Base-by-base conservation (phyloP, 2,888 invertebrate genomes). In the Piscicola geometra region DNA sequence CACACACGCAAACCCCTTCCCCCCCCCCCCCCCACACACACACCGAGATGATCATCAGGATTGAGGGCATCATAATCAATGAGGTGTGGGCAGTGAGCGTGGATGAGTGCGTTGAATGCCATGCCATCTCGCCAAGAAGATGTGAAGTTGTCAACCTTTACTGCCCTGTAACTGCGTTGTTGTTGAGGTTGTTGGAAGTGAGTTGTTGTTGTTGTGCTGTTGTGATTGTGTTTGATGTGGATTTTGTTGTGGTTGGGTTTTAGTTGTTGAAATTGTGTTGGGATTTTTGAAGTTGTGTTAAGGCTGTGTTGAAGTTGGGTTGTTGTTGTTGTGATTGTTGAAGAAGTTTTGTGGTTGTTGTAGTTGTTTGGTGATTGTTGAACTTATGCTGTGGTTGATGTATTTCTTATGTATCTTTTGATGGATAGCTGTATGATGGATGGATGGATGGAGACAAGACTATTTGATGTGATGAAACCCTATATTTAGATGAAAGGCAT, bases 101-200 rank as follows among this genome's bases (percentile, higher is more conserved):
- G 98, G 82, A 99, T 98, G 78, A 99, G 91, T 1, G 98, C 98
- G 86, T 97, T 98, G 89, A 99, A 99, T 64, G 94, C 99, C 80
- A 99, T 89, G 9, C 98, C 98, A 79, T 91, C 93, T 79, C 97
- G 88, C 98, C 98, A 99, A 52, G 95, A 95, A 82, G 91, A 91
- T 81, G 86, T 83, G 83, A 88, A 87, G 82, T 88, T 87, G 36
- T 84, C 84, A 71, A 88, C 85, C 77, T 87, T 82, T n/a, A 88
- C 87, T 76, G 83, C 83, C 64, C 82, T 83, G 79, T 86, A 86
- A 21, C 85, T 84, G 80, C 0, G n/a, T 15, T 30, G 12, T 3
- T 25, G 67, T 15, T 5, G 12, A 30, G 12, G 32, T 32, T 3
- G 3, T 12, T 67, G 67, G 12, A 9, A 28, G 28, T 67, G n/a